Base-by-base conservation (phyloP, 2,113 vertebrate species). In the Prunella himalayana region DNA sequence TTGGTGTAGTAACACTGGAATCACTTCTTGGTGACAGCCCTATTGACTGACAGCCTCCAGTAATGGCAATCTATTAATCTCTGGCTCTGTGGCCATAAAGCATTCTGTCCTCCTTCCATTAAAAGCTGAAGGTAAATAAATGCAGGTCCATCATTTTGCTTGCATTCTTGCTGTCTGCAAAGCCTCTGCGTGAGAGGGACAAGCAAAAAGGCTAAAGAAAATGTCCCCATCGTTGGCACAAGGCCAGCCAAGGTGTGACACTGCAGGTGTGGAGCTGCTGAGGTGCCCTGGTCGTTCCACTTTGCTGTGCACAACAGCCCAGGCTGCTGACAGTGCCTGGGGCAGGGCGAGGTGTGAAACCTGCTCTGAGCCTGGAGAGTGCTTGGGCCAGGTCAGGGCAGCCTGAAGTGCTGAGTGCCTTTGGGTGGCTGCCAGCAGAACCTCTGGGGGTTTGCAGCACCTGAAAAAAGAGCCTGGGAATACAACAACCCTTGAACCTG, bases 51-150 rank as follows among this genome's bases (percentile, higher is more conserved):
- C 56, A 65, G 88, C 53, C 41, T 49, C 72, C 61, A 45, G 72
- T 73, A 81, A 78, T 89, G 77, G 64, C 81, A 81, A 30, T 56
- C 71, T 60, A 54, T 86, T 93, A 84, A 92, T 94, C 69, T 92
- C 39, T 61, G 73, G 42, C 54, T 88, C 64, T n/a, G 12, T 85
- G 80, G 56, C 72, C 4, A 1, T 75, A 64, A 92, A 91, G 47
- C 42, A 30, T 57, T 66, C 60, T 75, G 70, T 86, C 73, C 57
- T 88, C 42, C 64, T 90, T 77, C 72, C 33, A 10, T 86, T 93
- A 90, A 89, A 86, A 81, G 44, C 77, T 42, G 30, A 25, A 84
- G 57, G 87, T 86, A 82, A 86, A 82, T 61, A 94, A 93, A 89
- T 60, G 53, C 12, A 15, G 28, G 31, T 72, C 65, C 15, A 51